Base-by-base conservation (phyloP, 2,113 vertebrate genomes). In the Cryptotis parvus region DNA sequence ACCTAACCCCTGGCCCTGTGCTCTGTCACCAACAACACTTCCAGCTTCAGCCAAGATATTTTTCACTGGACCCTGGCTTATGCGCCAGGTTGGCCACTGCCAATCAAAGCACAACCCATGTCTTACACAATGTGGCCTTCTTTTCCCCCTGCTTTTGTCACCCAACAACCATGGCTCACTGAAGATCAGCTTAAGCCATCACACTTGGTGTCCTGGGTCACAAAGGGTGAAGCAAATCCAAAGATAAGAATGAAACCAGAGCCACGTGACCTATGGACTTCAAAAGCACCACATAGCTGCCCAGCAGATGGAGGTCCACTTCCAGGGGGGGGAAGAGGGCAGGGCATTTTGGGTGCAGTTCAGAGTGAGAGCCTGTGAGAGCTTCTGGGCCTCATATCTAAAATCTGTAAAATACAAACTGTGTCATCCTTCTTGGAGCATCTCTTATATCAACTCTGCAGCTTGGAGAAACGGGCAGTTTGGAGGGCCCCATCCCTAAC, bases 391-490 rank as follows among this genome's bases (percentile, higher is more conserved):
- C 69, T 80, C 80, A 75, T 26, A 83, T 84, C 69, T 68, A 20
- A 63, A n/a, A 76, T 81, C 86, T 74, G 33, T 29, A 90, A 65
- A 78, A 80, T 43, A 75, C 6, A 41, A 68, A 37, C 22, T 55
- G 24, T 35, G 12, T 68, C 58, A 58, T 37, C 33, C 35, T 83
- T 69, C 39, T 41, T 15, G 27, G 63, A 74, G 33, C n/a, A 75
- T 45, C 63, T 52, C 29, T 94, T 82, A 33, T 20, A 49, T 78
- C 69, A 92, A 49, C 33, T 79, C 52, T 65, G 75, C 12, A 65
- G 43, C 39, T 63, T 58, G 22, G 33, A 89, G 37, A 74, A 83
- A 88, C 0, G 58, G 37, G 27, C 31, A 80, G 27, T 15, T 15
- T 72, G 33, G 49, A 88, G n/a, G 92, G 45, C 8, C 35, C 77